Conservation (phyloP, 2,888 invertebrate genomes). For the Heliconius ismenius region DNA sequence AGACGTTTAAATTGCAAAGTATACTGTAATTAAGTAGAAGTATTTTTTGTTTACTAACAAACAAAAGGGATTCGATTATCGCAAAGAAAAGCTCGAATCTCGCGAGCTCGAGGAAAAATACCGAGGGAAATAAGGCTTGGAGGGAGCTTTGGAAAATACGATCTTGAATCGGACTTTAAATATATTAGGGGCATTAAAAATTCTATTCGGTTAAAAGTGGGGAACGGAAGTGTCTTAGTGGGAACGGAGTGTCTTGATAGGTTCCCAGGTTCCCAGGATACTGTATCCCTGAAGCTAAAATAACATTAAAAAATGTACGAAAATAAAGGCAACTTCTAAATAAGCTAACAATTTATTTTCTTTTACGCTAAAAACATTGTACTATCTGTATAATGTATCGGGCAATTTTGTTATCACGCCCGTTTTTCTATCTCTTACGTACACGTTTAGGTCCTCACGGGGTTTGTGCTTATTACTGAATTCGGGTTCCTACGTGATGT, state of each 20-base stretch:
- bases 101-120: conserved; percentile 19
- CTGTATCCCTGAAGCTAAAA: not conserved
- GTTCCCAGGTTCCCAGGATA: not conserved
- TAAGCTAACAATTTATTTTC: conserved; percentile 4
- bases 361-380: conserved; percentile 14
- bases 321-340: not conserved
- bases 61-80: conserved; percentile 45
- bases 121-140: conserved; percentile 22
- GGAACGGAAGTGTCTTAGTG: too few species aligned
- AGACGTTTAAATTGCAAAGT: conserved; percentile 16
- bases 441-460: conserved; percentile 2
- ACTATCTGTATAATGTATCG: conserved; percentile 17
- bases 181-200: conserved; percentile 1
- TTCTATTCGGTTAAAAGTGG: not conserved
- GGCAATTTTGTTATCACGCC: conserved; percentile 18
- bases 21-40: conserved; percentile 24
- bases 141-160: conserved; percentile 6
- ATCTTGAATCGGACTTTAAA: conserved; percentile 20
- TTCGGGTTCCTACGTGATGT: conserved; percentile 7
- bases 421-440: conserved; percentile 14
- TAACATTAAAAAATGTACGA: not conserved
- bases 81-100: conserved; percentile 26
- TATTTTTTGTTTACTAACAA: conserved; percentile 33
- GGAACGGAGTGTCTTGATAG: too few species aligned
- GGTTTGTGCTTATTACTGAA: conserved; percentile 7